A percentile compares a stretch with the other conserved stretches of the same genome.
These are phyloP conservation scores for Pongo pygmaeus DNA, from an alignment of 2,113 vertebrate species.

Conservation along the genomic window DNA sequence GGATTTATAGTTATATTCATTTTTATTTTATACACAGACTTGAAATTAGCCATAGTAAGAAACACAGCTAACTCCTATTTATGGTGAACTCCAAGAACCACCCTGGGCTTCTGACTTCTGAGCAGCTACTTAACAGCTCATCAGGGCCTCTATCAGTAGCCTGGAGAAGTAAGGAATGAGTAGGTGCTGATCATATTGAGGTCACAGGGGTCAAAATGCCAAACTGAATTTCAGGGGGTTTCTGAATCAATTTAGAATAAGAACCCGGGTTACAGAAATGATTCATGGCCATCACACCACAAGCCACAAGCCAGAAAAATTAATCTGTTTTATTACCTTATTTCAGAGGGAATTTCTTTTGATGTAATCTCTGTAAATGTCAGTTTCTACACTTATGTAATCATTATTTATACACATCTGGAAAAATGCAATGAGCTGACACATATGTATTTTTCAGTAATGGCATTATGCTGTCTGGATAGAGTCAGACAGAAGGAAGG, in stretches of 20 bases:
- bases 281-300: neutral
- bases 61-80: constrained; percentile 2
- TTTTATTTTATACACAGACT: constrained; percentile 45
- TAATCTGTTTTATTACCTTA: constrained; percentile 36
- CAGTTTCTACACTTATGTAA: constrained; percentile 25
- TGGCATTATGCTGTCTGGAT: neutral
- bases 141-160: neutral
- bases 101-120: neutral
- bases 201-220: constrained; percentile 5
- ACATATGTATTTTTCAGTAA: constrained; percentile 18
- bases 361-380: constrained; percentile 56
- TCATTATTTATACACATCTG: neutral
- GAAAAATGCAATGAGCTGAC: constrained; percentile 29
- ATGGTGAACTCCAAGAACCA: neutral
- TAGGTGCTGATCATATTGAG: neutral
- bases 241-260: constrained; percentile 54
- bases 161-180: constrained; percentile 39
- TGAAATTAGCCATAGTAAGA: constrained; percentile 18
- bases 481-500: neutral
- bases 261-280: constrained; percentile 26
- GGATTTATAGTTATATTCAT: neutral
- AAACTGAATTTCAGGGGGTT: constrained; percentile 43
- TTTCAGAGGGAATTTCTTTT: constrained; percentile 61
- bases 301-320: constrained; percentile 50
- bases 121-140: constrained; percentile 10